Base-by-base conservation (phyloP, 2,113 vertebrate species). In the Platichthys flesus region DNA sequence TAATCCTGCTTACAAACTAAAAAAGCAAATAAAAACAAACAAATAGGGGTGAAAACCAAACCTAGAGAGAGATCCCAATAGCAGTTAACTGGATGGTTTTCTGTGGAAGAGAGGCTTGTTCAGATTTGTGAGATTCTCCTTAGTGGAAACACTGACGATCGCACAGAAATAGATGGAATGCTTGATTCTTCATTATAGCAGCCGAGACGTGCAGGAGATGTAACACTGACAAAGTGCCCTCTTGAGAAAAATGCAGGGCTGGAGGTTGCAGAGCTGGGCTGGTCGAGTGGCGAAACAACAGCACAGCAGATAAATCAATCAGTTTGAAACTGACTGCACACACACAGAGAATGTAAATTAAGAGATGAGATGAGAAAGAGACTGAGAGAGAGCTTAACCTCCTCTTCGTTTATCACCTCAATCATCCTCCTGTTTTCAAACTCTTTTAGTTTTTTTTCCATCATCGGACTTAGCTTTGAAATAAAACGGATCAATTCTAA, bases 401-500 rank as follows among this genome's bases (percentile, higher is more conserved):
- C 77, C 9, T 52, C 45, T 61, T 57, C 59, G 20, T 9, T 35
- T 76, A 57, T 79, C 63, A 75, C 63, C 74, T 74, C 61, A 9
- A 9, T 54, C 31, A 13, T 55, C 55, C 72, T 14, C 57, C 72
- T 72, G 45, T 60, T 68, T 31, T 31, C 6, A 7, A 6, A 31
- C 31, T 31, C 28, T 31, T 31, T 3, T 28, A 28, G 26, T 5
- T 31, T 31, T 31, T 88, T 62, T n/a, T 14, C 35, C 20, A 37
- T 21, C 20, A n/a, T 72, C 71, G 49, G 66, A 77, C 54, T 73
- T 52, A 40, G 81, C 87, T 86, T 77, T 82, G 75, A 73, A 91
- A 82, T 86, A 82, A 90, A 90, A 81, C 69, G 76, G 86, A 89
- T 89, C 83, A 79, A 6, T 31, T 83, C 85, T 89, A 86, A 89